Base-by-base conservation (phyloP, 2,113 vertebrate genomes). In the Panthera leo region DNA sequence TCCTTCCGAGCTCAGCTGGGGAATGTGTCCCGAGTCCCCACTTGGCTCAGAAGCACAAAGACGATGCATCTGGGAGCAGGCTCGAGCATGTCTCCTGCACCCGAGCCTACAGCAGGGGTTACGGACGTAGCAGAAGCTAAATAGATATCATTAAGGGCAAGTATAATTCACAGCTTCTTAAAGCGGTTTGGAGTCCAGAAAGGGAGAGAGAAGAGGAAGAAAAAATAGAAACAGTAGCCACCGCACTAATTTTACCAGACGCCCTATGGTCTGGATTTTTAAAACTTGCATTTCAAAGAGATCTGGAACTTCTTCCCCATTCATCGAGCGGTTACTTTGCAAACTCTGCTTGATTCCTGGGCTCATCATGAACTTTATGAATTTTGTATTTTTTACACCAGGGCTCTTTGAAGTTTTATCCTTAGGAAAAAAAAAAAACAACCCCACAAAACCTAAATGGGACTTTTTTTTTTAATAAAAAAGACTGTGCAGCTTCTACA, bases 61-160 rank as follows among this genome's bases (percentile, higher is more conserved):
- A 21, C 0, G 63, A 27, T 0, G 0, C 9, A 1, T 5, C 36
- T 0, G 3, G 2, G 18, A 80, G 7, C 5, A 25, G n/a, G 29
- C 15, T 45, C 3, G 0, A 1, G 11, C 7, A 0, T 0, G 1
- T 25, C 21, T 8, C 8, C 42, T 0, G 3, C 36, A 7, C n/a
- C 13, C 12, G 9, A 29, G 3, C 29, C 27, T 0, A 0, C n/a
- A n/a, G 29, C 34, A 16, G 1, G 27, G 0, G 3, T 5, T 4
- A 12, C 0, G 10, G 58, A 16, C 9, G 0, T 0, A n/a, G 45
- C 0, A 27, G 45, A 27, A 31, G 29, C n/a, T 34, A 42, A 31
- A 12, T 7, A 0, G 12, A 79, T 18, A 0, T 42, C 10, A 42
- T 23, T 25, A 31, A 29, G 48, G 34, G 36, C 29, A 82, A 53